These are phyloP conservation scores for Molorchus minor DNA, from an alignment of 2,888 invertebrate genomes.

Conservation along the genomic window DNA sequence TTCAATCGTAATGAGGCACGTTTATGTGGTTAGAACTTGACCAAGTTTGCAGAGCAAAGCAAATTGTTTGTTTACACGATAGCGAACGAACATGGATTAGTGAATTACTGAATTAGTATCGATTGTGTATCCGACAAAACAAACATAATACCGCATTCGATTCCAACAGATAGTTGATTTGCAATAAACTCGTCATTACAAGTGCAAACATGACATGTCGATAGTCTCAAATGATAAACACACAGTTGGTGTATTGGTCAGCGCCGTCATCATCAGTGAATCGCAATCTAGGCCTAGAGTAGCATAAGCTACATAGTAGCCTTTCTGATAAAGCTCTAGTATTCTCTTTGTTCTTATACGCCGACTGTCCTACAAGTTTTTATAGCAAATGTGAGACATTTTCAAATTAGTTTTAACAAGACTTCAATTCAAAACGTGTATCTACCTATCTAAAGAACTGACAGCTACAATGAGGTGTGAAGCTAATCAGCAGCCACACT, in stretches of 20 bases:
- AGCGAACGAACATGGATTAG: slow-evolving; percentile 27
- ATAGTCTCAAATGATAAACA: slow-evolving; percentile 39
- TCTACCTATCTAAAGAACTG: too few species aligned
- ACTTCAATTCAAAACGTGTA: too few species aligned
- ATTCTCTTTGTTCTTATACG: too few species aligned
- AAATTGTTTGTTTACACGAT: slow-evolving; percentile 26
- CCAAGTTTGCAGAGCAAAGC: slow-evolving; percentile 13
- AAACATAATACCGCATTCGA: slow-evolving; percentile 48
- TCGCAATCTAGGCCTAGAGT: too few species aligned
- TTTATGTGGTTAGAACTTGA: background rate
- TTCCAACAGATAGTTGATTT: slow-evolving; percentile 46
- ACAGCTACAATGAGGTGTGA: too few species aligned
- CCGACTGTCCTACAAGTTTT: too few species aligned
- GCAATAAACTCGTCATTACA: slow-evolving; percentile 55
- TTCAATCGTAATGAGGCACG: background rate
- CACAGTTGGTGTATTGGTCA: slow-evolving; percentile 13
- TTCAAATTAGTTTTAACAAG: too few species aligned
- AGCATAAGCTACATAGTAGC: too few species aligned
- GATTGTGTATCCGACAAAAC: slow-evolving; percentile 54
- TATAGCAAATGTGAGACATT: too few species aligned
- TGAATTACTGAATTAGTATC: slow-evolving; percentile 56
- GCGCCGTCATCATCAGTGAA: slow-evolving; percentile 11
- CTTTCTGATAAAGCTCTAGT: too few species aligned
- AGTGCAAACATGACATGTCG: slow-evolving; percentile 60
- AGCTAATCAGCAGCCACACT: too few species aligned